A percentile compares a stretch with the other conserved stretches of the same genome.
These are phyloP conservation scores for Dromius quadrimaculatus DNA, from an alignment of 2,888 invertebrate species.

Conservation along the genomic window DNA sequence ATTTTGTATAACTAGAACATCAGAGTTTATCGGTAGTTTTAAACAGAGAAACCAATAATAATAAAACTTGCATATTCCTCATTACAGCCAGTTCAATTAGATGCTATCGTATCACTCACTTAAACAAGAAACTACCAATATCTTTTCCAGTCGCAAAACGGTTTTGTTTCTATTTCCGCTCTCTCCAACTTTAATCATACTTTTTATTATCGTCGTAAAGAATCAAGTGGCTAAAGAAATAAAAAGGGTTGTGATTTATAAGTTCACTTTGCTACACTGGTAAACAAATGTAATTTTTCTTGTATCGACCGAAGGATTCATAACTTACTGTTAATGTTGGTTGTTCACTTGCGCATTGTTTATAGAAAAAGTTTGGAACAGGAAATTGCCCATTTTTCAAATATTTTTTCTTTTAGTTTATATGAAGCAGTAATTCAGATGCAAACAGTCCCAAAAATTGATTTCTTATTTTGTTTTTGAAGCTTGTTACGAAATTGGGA, in stretches of 20 bases:
- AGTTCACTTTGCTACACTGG: slow-evolving; percentile 22
- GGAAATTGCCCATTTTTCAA: neutral
- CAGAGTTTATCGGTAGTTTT: too few relatives aligned
- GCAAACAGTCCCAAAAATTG: too few relatives aligned
- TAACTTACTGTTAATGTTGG: slow-evolving; percentile 15
- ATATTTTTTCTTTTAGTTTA: neutral
- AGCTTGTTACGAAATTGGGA: too few relatives aligned
- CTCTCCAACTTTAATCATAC: slow-evolving; percentile 36
- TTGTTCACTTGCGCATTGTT: neutral
- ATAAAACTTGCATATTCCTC: neutral
- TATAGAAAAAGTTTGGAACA: slow-evolving; percentile 16
- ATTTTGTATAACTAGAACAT: too few relatives aligned
- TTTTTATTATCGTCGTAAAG: slow-evolving; percentile 42
- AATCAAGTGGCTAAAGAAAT: slow-evolving; percentile 11
- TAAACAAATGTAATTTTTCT: slow-evolving; percentile 34
- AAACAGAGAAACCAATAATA: too few relatives aligned
- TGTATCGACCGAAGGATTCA: slow-evolving; percentile 13
- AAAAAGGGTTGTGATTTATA: slow-evolving; percentile 20
- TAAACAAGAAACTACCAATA: neutral
- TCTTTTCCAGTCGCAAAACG: neutral
- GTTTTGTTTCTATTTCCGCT: slow-evolving; percentile 20
- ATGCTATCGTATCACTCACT: neutral
- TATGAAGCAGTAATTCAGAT: neutral
- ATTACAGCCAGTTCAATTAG: neutral
- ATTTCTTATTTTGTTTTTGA: too few relatives aligned